A percentile compares a stretch with the other conserved stretches of the same genome.
Conservation (phyloP, 2,113 vertebrate genomes). For the Zosterops hypoxanthus region DNA sequence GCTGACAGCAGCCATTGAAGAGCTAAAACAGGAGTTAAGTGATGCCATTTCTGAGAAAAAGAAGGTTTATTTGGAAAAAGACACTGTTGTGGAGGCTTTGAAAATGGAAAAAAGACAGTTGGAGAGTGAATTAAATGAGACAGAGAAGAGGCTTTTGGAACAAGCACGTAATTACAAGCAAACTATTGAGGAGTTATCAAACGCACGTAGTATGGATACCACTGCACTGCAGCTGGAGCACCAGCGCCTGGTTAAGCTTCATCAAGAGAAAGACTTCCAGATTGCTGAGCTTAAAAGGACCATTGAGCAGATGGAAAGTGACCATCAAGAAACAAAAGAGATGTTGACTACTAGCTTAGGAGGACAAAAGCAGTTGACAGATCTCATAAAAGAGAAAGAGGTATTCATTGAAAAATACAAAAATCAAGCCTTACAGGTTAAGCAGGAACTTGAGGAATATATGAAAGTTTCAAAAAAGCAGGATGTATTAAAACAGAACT, state of each 20-base stretch:
- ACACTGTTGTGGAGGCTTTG: conserved; percentile 81
- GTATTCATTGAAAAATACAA: conserved; percentile 82
- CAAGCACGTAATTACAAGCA: conserved; percentile 82
- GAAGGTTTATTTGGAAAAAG: conserved; percentile 81
- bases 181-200: conserved; percentile 82
- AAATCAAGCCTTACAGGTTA: conserved; percentile 74
- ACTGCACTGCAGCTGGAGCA: conserved; percentile 83
- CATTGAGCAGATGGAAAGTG: conserved; percentile 79
- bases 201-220: conserved; percentile 76
- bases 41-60: conserved; percentile 72
- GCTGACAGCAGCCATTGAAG: conserved; percentile 71
- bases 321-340: conserved; percentile 86
- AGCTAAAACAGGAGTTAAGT: conserved; percentile 77
- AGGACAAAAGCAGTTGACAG: conserved; percentile 88
- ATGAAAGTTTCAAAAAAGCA: conserved; percentile 67
- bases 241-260: conserved; percentile 80
- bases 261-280: conserved; percentile 86
- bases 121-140: conserved; percentile 79
- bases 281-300: conserved; percentile 82
- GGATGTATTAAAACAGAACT: conserved; percentile 75
- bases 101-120: conserved; percentile 85
- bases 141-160: conserved; percentile 77
- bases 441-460: conserved; percentile 76
- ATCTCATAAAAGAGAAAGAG: conserved; percentile 91
- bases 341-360: conserved; percentile 85